phyloP scores from a whole-genome alignment of 2,888 invertebrate species.

The Pristionchus maxplancki region DNA sequence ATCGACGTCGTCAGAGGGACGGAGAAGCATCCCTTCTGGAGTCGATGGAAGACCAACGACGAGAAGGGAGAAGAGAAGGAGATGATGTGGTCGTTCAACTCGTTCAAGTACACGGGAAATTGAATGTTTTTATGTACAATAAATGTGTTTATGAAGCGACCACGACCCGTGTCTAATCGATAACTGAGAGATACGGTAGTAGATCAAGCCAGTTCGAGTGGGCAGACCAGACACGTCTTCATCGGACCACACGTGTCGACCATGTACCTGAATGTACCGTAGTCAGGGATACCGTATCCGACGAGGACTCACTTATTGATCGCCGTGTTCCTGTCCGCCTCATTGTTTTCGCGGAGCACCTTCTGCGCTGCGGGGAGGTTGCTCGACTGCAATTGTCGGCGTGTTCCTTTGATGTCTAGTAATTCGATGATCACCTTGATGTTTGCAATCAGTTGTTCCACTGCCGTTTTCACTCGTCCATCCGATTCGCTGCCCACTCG shows the following conservation, averaged over 20 bases:
- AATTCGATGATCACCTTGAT: neutral
- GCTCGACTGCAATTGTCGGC: neutral
- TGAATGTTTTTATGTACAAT: neutral
- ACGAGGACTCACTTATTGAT: neutral
- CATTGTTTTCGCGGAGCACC: neutral
- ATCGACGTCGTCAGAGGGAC: neutral
- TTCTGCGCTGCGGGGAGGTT: neutral
- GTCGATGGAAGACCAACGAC: conserved; percentile 10
- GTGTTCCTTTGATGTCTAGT: neutral
- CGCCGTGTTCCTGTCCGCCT: neutral
- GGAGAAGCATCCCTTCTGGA: neutral
- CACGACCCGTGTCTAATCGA: conserved; percentile 21
- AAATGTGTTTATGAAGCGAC: neutral
- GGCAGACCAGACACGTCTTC: conserved; percentile 28
- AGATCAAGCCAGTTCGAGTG: conserved; percentile 1
- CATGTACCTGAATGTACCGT: neutral
- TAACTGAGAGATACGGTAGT: neutral
- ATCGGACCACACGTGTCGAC: neutral
- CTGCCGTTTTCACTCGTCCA: neutral
- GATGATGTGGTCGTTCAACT: conserved; percentile 28
- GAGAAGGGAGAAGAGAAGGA: neutral
- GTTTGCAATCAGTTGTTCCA: neutral
- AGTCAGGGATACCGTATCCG: neutral
- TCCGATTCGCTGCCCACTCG: neutral
- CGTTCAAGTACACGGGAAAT: neutral